Evolutionary conservation across 2,888 invertebrate genomes (phyloP).

Genomic region (Synanthedon formicaeformis): DNA sequence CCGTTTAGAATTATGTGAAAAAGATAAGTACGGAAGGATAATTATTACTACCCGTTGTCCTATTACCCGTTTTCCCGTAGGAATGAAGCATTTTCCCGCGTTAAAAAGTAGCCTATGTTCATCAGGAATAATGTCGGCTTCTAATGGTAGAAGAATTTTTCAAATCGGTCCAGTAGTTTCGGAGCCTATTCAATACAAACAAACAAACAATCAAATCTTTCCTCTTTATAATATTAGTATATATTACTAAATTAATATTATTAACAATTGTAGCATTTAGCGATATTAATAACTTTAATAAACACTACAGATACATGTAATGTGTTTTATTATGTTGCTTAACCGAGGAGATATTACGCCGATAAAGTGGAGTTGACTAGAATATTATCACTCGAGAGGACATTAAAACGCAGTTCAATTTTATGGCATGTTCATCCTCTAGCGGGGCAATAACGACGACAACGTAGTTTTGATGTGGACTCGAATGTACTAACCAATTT

Average conservation of each 20-base stretch:
- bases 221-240: no score
- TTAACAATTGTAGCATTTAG: background rate
- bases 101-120: no score
- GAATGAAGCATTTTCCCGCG: no score
- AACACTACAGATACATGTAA: background rate
- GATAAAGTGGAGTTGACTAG: slow-evolving; percentile 6
- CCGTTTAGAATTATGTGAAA: no score
- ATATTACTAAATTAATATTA: background rate
- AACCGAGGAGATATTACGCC: background rate
- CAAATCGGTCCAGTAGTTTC: no score
- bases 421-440: slow-evolving; percentile 27
- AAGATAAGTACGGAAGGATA: no score
- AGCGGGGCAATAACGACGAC: slow-evolving; percentile 23
- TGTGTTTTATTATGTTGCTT: background rate
- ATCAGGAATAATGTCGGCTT: no score
- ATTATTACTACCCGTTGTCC: no score
- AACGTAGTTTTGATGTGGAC: slow-evolving; percentile 8
- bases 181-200: no score
- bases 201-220: no score
- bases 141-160: no score
- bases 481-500: background rate
- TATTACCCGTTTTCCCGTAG: no score
- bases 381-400: slow-evolving; percentile 20
- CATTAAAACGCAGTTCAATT: slow-evolving; percentile 25
- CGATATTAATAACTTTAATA: background rate